These are phyloP conservation scores for Tetramorium alpestre DNA, from an alignment of 1,140 invertebrate genomes.

Conservation along the genomic window DNA sequence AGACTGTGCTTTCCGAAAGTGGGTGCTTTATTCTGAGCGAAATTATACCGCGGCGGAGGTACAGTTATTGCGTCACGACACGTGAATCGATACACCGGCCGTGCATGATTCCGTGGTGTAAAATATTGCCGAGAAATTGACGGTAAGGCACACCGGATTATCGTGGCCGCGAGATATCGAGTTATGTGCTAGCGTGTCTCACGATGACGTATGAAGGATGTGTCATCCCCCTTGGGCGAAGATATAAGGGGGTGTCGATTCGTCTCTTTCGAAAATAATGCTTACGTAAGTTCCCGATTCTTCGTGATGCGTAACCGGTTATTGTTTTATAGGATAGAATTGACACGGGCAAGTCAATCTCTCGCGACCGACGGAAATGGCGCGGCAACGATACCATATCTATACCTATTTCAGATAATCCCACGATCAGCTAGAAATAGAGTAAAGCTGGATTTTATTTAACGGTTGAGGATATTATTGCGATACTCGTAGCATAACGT, in stretches of 20 bases:
- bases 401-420: conserved; percentile 1
- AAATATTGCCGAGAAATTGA: conserved; percentile 39
- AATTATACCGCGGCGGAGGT: conserved; percentile 69
- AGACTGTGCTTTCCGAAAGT: conserved; percentile 52
- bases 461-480: background rate
- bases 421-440: background rate
- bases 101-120: conserved; percentile 26
- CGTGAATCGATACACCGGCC: conserved; percentile 27
- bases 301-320: background rate
- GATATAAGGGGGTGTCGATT: background rate
- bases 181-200: background rate
- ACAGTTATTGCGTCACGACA: conserved; percentile 50
- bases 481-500: background rate
- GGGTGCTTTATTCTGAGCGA: conserved; percentile 61
- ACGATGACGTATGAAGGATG: conserved; percentile 34
- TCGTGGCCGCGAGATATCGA: conserved; percentile 2
- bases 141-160: conserved; percentile 20
- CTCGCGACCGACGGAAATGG: conserved; percentile 1
- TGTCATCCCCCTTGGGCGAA: background rate
- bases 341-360: background rate
- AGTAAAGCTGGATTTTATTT: background rate
- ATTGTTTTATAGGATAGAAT: conserved; percentile 10
- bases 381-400: background rate
- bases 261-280: conserved; percentile 16
- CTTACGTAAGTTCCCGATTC: background rate